Evolutionary conservation across 1,140 invertebrate genomes (phyloP).

Genomic region (Oscheius sp.): DNA sequence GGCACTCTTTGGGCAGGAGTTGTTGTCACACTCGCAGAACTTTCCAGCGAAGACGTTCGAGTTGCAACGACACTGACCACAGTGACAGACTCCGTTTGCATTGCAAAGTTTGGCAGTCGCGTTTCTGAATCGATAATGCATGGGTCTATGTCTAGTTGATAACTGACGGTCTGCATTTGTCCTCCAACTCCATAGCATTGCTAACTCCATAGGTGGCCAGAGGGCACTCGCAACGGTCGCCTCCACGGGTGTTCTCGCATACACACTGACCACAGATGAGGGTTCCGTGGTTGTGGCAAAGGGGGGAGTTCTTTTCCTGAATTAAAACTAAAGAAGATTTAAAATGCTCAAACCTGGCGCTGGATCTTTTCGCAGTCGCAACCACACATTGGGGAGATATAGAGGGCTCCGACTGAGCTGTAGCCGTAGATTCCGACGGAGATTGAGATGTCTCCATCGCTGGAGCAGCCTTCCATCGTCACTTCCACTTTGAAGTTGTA

Average conservation of each 20-base stretch:
- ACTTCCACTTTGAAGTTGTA: constrained; percentile 54
- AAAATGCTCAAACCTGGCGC: constrained; percentile 39
- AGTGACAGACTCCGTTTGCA: constrained; percentile 37
- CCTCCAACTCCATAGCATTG: constrained; percentile 45
- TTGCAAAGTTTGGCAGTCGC: constrained; percentile 27
- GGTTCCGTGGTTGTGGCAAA: constrained; percentile 48
- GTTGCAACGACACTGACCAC: constrained; percentile 45
- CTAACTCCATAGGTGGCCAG: constrained; percentile 51
- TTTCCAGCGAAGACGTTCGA: constrained; percentile 34
- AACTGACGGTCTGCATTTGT: constrained; percentile 53
- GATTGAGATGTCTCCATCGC: constrained; percentile 47
- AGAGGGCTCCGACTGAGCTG: constrained; percentile 55
- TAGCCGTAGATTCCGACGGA: constrained; percentile 58
- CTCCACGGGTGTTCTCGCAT: constrained; percentile 46
- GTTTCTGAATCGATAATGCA: constrained; percentile 10
- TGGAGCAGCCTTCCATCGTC: constrained; percentile 49
- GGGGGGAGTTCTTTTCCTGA: constrained; percentile 45
- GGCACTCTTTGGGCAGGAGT: constrained; percentile 43
- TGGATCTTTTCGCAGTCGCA: constrained; percentile 57
- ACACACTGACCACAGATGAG: constrained; percentile 54
- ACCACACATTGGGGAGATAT: constrained; percentile 58
- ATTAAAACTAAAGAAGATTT: background rate
- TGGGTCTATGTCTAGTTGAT: background rate
- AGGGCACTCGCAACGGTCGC: constrained; percentile 56
- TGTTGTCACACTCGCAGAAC: constrained; percentile 58